Conservation (phyloP, 2,797 vertebrate species). For the Carapus acus region DNA sequence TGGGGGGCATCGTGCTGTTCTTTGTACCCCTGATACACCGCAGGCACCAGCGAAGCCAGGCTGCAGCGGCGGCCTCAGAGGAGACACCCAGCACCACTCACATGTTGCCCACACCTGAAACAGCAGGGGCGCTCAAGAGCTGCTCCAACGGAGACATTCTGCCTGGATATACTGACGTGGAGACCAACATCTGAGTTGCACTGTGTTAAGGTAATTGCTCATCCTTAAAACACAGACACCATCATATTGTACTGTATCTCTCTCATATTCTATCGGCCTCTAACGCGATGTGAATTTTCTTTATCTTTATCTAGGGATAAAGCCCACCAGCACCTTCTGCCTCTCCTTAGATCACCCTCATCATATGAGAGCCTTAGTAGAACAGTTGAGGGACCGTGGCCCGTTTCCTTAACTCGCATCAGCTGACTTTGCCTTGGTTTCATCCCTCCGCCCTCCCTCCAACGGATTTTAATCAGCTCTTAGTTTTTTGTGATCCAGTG, state of each 20-base stretch:
- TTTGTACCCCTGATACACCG: conserved; percentile 87
- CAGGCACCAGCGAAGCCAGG: conserved; percentile 70
- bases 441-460: conserved; percentile 31
- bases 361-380: conserved; percentile 19
- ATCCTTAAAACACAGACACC: no score
- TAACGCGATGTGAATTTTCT: conserved; percentile 7
- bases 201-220: conserved; percentile 63
- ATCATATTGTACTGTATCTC: background rate
- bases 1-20: conserved; percentile 87
- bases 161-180: conserved; percentile 83
- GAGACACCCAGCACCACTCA: conserved; percentile 80
- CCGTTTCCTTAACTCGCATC: conserved; percentile 6
- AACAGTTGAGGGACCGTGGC: background rate
- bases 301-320: conserved; percentile 59
- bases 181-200: conserved; percentile 80
- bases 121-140: conserved; percentile 51
- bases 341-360: conserved; percentile 36
- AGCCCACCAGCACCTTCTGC: conserved; percentile 64
- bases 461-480: conserved; percentile 31
- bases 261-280: background rate
- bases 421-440: conserved; percentile 34
- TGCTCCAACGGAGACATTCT: conserved; percentile 89
- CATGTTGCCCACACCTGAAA: conserved; percentile 73
- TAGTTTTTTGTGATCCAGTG: conserved; percentile 36
- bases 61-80: conserved; percentile 57